A percentile compares a stretch with the other conserved stretches of the same genome.
Conservation (phyloP, 2,888 invertebrate species). For the Matsumyia berberina region DNA sequence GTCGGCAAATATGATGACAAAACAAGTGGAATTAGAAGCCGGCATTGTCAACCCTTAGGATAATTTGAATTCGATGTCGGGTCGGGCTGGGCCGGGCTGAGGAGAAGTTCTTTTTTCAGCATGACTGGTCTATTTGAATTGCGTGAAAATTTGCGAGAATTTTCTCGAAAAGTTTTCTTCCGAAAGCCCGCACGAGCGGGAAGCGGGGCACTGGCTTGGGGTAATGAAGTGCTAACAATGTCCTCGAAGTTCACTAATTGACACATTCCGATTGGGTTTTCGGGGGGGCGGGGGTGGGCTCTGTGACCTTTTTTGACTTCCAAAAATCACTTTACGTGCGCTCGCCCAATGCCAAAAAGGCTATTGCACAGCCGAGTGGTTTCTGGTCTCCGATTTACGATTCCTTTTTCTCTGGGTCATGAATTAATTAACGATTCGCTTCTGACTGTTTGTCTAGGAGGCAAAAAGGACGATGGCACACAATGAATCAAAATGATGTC, state of each 20-base stretch:
- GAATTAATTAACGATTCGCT: slow-evolving; percentile 73
- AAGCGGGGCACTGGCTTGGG: slow-evolving; percentile 26
- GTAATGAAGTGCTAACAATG: slow-evolving; percentile 76
- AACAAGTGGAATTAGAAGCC: slow-evolving; percentile 66
- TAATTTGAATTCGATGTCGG: slow-evolving; percentile 71
- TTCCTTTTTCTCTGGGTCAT: slow-evolving; percentile 61
- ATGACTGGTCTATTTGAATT: slow-evolving; percentile 72
- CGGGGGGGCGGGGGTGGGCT: slow-evolving; percentile 4
- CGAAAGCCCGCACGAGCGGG: neutral
- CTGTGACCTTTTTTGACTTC: slow-evolving; percentile 65
- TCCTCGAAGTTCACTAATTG: slow-evolving; percentile 74
- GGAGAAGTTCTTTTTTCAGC: slow-evolving; percentile 66
- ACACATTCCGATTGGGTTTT: slow-evolving; percentile 71
- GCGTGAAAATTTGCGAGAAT: slow-evolving; percentile 68
- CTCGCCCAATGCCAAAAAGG: slow-evolving; percentile 45
- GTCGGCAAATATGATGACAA: slow-evolving; percentile 29
- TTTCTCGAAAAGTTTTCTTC: slow-evolving; percentile 46
- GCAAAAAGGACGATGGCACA: slow-evolving; percentile 40
- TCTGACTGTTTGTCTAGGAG: slow-evolving; percentile 62
- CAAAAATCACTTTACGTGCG: slow-evolving; percentile 57
- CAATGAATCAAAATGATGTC: slow-evolving; percentile 71
- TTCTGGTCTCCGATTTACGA: slow-evolving; percentile 66
- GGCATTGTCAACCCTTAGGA: slow-evolving; percentile 46
- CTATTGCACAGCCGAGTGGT: slow-evolving; percentile 67
- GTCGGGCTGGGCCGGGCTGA: neutral